phyloP scores from a whole-genome alignment of 35 echinoderm and acorn worm species.

The Diadema setosum region DNA sequence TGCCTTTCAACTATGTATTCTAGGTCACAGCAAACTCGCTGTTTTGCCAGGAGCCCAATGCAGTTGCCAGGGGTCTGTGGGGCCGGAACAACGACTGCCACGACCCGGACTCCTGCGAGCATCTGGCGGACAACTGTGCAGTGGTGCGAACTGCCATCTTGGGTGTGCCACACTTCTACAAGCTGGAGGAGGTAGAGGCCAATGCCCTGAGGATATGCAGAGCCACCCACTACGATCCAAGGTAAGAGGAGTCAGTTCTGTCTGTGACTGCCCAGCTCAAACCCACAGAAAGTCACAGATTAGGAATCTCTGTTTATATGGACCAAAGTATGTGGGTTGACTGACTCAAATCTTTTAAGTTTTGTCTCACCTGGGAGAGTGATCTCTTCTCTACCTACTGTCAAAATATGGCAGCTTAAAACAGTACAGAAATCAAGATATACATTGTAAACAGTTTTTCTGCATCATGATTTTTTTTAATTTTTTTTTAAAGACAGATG shows the following conservation, averaged over 20 bases:
- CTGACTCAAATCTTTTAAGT: too few species aligned
- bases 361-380: too few species aligned
- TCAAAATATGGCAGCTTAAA: too few species aligned
- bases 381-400: too few species aligned
- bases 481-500: too few species aligned
- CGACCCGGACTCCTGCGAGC: conserved; percentile 60
- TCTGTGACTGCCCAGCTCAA: conserved; percentile 63
- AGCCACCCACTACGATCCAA: conserved; percentile 68
- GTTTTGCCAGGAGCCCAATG: conserved; percentile 53
- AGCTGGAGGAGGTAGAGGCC: conserved; percentile 57
- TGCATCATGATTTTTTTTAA: too few species aligned
- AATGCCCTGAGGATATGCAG: conserved; percentile 71
- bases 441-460: too few species aligned
- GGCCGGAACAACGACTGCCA: conserved; percentile 36
- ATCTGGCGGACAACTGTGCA: conserved; percentile 74
- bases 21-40: conserved; percentile 38
- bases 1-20: too few species aligned
- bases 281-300: too few species aligned
- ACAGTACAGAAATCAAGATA: too few species aligned
- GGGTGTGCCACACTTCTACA: conserved; percentile 75
- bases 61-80: conserved; percentile 54
- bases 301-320: too few species aligned
- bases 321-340: too few species aligned
- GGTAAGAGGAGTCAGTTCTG: background rate
- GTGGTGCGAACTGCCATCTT: conserved; percentile 66